These are phyloP conservation scores for Eustalomyia histrio DNA, from an alignment of 2,888 invertebrate species.

Conservation along the genomic window DNA sequence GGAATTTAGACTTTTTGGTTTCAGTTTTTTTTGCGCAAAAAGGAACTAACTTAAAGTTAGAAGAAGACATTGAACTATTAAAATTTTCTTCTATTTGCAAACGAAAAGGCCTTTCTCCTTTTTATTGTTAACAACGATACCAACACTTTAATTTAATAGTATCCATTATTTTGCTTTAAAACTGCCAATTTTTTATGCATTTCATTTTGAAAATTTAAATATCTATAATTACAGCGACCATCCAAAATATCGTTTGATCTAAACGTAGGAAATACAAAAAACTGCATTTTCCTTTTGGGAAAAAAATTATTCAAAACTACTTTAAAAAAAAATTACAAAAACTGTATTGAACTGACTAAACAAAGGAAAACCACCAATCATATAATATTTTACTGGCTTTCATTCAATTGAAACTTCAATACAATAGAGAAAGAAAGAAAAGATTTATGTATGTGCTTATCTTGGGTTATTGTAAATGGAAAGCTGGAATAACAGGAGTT, in stretches of 20 bases:
- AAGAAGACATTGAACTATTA: too few relatives aligned
- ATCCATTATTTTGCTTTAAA: neutral
- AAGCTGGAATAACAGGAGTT: conserved; percentile 34
- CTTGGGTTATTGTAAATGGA: conserved; percentile 22
- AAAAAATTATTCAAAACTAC: conserved; percentile 35
- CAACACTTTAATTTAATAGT: neutral
- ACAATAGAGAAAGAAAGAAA: conserved; percentile 2
- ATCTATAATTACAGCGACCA: conserved; percentile 36
- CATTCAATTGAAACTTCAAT: conserved; percentile 4
- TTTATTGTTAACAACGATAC: neutral
- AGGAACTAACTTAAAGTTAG: too few relatives aligned
- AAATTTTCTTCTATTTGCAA: too few relatives aligned
- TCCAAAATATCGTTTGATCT: conserved; percentile 25
- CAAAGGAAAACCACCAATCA: conserved; percentile 45
- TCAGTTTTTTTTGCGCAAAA: too few relatives aligned
- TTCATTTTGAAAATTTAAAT: conserved; percentile 5
- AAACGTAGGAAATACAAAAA: conserved; percentile 1
- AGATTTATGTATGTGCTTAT: conserved; percentile 40
- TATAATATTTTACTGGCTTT: conserved; percentile 48
- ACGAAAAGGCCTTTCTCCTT: too few relatives aligned
- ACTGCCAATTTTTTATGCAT: conserved; percentile 22
- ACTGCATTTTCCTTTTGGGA: conserved; percentile 13
- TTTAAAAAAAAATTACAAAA: conserved; percentile 30
- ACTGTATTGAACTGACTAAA: conserved; percentile 33
- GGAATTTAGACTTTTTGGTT: too few relatives aligned